Conservation (phyloP, 2,113 vertebrate genomes). For the Neofelis nebulosa region DNA sequence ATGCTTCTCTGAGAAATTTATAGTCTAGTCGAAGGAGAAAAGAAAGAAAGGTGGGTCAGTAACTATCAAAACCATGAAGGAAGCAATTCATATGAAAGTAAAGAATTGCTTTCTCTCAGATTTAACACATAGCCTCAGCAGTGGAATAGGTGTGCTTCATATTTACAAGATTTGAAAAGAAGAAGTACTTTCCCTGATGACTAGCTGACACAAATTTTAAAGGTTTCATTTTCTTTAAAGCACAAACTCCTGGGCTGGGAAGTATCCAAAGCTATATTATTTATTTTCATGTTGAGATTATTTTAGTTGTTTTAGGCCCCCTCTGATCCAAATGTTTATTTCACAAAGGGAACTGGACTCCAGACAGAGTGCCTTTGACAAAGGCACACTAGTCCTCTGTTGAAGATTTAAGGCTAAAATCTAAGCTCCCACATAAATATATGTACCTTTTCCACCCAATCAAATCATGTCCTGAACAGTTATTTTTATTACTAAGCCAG, state of each 20-base stretch:
- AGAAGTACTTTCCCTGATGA: neutral
- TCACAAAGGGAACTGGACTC: neutral
- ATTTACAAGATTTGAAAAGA: neutral
- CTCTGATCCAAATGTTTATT: neutral
- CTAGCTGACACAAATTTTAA: neutral
- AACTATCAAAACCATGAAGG: neutral
- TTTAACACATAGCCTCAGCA: neutral
- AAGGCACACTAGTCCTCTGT: neutral
- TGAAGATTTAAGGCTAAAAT: neutral
- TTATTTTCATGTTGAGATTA: neutral
- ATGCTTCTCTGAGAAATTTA: neutral
- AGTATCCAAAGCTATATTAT: neutral
- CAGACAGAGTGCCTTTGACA: neutral
- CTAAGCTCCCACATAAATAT: neutral
- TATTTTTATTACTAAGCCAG: neutral
- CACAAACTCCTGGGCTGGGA: neutral
- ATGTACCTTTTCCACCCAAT: neutral
- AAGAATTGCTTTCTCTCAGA: neutral
- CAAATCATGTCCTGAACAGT: neutral
- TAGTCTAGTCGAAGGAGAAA: neutral
- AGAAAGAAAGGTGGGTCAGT: neutral
- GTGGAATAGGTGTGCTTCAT: neutral
- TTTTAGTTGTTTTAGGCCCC: neutral
- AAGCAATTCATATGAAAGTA: neutral
- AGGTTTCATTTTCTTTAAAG: neutral